phyloP scores from a whole-genome alignment of 2,113 vertebrate genomes.

The Thunnus maccoyii region DNA sequence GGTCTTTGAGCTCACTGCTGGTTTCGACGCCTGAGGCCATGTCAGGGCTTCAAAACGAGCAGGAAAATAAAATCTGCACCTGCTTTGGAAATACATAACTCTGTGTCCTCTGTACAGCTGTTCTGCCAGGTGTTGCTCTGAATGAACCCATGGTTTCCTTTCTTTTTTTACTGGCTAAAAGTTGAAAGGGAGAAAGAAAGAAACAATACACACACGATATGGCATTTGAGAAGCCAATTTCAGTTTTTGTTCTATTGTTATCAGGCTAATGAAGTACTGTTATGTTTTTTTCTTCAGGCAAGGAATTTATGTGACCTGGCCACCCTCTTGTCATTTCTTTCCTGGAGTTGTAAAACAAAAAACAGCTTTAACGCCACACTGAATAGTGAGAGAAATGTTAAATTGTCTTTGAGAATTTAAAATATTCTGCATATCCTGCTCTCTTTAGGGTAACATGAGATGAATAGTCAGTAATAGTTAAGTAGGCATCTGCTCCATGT shows the following conservation, averaged over 20 bases:
- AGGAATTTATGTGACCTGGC: not conserved
- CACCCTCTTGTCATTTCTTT: not conserved
- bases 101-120: slow-evolving; percentile 4
- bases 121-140: slow-evolving; percentile 22
- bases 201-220: not conserved
- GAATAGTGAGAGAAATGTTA: not conserved
- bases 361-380: too few relatives aligned
- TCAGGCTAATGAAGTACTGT: not conserved
- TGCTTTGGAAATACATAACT: slow-evolving; percentile 3
- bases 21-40: slow-evolving; percentile 31
- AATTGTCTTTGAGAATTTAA: not conserved
- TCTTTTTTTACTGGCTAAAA: not conserved
- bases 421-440: too few relatives aligned
- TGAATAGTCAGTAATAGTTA: too few relatives aligned
- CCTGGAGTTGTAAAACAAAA: too few relatives aligned
- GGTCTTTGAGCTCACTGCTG: slow-evolving; percentile 58
- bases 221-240: not conserved
- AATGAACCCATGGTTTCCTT: not conserved
- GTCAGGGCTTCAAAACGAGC: slow-evolving; percentile 29
- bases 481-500: not conserved
- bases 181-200: not conserved
- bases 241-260: not conserved
- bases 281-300: not conserved
- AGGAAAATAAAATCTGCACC: slow-evolving; percentile 6
- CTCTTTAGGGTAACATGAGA: too few relatives aligned